These are phyloP conservation scores for Cryptotermes secundus DNA, from an alignment of 1,140 invertebrate genomes.

Conservation along the genomic window DNA sequence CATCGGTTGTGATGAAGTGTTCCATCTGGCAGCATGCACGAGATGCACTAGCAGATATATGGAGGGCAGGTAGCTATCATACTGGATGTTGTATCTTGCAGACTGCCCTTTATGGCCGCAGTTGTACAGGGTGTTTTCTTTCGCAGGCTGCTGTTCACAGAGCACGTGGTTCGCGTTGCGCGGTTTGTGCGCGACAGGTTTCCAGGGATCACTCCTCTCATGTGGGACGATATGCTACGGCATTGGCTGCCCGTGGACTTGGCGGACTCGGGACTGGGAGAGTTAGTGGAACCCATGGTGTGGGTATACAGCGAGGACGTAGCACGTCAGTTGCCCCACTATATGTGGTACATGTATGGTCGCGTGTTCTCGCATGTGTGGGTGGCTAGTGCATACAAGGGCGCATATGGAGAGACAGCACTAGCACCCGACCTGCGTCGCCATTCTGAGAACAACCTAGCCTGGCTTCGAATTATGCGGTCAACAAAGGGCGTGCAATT, in stretches of 20 bases:
- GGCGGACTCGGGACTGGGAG: constrained; percentile 47
- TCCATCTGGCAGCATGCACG: constrained; percentile 52
- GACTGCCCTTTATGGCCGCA: not conserved
- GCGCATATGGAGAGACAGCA: constrained; percentile 53
- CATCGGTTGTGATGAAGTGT: constrained; percentile 64
- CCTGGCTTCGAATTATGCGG: constrained; percentile 56
- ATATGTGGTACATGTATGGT: constrained; percentile 51
- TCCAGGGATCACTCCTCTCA: constrained; percentile 45
- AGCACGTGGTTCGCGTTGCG: constrained; percentile 48
- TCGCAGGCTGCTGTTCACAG: constrained; percentile 42
- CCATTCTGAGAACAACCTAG: constrained; percentile 58
- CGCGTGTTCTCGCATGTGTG: constrained; percentile 60
- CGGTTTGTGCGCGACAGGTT: constrained; percentile 42
- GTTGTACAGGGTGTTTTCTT: not conserved
- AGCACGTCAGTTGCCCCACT: constrained; percentile 49
- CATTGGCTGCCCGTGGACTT: constrained; percentile 48
- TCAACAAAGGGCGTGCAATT: no score
- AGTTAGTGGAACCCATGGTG: constrained; percentile 56
- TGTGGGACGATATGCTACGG: constrained; percentile 69
- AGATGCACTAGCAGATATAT: constrained; percentile 42
- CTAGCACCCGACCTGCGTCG: constrained; percentile 56
- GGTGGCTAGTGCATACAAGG: constrained; percentile 66
- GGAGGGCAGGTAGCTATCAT: not conserved
- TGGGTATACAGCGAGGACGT: constrained; percentile 48
- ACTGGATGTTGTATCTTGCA: not conserved